These are phyloP conservation scores for Neuroterus valhalla DNA, from an alignment of 1,140 invertebrate genomes.

Conservation along the genomic window DNA sequence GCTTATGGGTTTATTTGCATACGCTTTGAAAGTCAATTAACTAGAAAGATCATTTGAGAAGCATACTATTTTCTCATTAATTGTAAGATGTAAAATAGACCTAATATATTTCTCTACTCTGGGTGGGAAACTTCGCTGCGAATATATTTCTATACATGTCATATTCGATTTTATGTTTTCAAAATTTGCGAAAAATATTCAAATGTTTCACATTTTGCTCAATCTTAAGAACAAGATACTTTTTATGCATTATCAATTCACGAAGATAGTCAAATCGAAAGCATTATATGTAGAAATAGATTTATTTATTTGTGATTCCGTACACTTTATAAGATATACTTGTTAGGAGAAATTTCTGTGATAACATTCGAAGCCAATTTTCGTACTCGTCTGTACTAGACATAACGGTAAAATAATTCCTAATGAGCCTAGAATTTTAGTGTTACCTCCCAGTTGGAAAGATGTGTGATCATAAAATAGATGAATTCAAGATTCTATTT, in stretches of 20 bases:
- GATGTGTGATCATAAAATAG: constrained; percentile 59
- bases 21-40: background rate
- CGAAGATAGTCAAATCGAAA: too few species aligned
- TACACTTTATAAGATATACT: too few species aligned
- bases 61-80: background rate
- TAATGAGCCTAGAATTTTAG: background rate
- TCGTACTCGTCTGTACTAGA: background rate
- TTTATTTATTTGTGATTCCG: background rate
- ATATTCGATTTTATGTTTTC: too few species aligned
- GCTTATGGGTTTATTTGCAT: constrained; percentile 33
- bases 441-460: constrained; percentile 62
- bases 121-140: too few species aligned
- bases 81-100: background rate
- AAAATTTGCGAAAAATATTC: background rate
- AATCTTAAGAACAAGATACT: too few species aligned
- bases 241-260: too few species aligned
- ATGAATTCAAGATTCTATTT: constrained; percentile 11
- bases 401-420: background rate
- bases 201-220: background rate
- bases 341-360: constrained; percentile 48
- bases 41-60: background rate
- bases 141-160: too few species aligned
- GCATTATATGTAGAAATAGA: too few species aligned
- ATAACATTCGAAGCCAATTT: constrained; percentile 50
- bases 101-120: too few species aligned